Evolutionary conservation across 2,797 vertebrate genomes (phyloP).

Genomic region (Hoplostethus atlanticus): DNA sequence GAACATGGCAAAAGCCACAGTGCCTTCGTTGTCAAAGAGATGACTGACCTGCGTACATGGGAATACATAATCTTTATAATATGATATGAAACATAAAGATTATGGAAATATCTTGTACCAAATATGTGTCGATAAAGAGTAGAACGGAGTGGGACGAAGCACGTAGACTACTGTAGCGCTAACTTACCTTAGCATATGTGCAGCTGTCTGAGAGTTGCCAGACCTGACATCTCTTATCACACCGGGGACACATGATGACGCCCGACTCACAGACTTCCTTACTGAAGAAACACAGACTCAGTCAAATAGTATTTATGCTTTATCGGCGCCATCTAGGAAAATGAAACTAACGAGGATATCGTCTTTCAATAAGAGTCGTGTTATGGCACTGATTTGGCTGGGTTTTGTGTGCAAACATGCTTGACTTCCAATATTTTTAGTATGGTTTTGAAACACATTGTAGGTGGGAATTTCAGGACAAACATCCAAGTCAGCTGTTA

Average conservation of each 20-base stretch:
- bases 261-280: conserved; percentile 91
- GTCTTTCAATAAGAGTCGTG: not conserved
- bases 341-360: too few species aligned
- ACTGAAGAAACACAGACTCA: conserved; percentile 71
- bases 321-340: too few species aligned
- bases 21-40: conserved; percentile 94
- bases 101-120: not conserved
- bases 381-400: not conserved
- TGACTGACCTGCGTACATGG: conserved; percentile 87
- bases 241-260: conserved; percentile 91
- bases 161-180: too few species aligned
- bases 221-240: conserved; percentile 84
- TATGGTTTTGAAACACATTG: too few species aligned
- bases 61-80: not conserved
- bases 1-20: conserved; percentile 92
- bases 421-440: not conserved
- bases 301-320: too few species aligned
- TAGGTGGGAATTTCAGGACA: not conserved
- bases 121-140: not conserved
- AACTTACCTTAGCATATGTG: conserved; percentile 89
- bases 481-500: too few species aligned
- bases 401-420: conserved; percentile 15
- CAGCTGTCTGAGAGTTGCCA: conserved; percentile 92
- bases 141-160: too few species aligned
- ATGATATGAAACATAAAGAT: not conserved